Evolutionary conservation across 2,888 invertebrate genomes (phyloP).

Genomic region (Platypus cylindrus): DNA sequence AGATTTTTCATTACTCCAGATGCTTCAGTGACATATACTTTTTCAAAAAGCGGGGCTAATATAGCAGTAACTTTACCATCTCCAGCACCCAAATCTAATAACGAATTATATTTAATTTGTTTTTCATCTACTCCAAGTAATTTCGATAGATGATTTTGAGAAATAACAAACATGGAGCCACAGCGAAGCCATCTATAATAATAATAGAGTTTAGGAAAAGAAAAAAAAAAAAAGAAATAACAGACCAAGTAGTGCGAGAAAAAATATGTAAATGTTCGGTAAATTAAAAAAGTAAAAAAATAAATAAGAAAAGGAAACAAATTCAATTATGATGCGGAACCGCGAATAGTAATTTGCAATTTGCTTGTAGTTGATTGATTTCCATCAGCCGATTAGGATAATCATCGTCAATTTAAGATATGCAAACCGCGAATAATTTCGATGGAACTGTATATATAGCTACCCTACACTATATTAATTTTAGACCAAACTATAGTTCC

Average conservation of each 20-base stretch:
- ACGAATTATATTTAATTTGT: conserved; percentile 31
- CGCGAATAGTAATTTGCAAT: not conserved
- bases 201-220: no score
- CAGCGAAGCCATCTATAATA: conserved; percentile 74
- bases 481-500: no score
- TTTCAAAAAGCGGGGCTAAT: conserved; percentile 58
- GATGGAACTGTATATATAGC: no score
- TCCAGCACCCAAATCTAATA: conserved; percentile 70
- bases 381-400: no score
- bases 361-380: no score
- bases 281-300: not conserved
- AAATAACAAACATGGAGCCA: conserved; percentile 96
- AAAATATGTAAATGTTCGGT: no score
- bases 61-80: conserved; percentile 86
- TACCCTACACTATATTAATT: no score
- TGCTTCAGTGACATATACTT: conserved; percentile 81
- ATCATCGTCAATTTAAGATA: no score
- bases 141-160: conserved; percentile 61
- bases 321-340: not conserved
- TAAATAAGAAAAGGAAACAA: not conserved
- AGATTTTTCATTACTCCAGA: conserved; percentile 79
- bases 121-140: conserved; percentile 40
- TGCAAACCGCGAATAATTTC: no score
- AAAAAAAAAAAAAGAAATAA: no score
- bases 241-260: no score